Evolutionary conservation across 2,797 vertebrate species (phyloP).

Genomic region (Smutsia gigantea): DNA sequence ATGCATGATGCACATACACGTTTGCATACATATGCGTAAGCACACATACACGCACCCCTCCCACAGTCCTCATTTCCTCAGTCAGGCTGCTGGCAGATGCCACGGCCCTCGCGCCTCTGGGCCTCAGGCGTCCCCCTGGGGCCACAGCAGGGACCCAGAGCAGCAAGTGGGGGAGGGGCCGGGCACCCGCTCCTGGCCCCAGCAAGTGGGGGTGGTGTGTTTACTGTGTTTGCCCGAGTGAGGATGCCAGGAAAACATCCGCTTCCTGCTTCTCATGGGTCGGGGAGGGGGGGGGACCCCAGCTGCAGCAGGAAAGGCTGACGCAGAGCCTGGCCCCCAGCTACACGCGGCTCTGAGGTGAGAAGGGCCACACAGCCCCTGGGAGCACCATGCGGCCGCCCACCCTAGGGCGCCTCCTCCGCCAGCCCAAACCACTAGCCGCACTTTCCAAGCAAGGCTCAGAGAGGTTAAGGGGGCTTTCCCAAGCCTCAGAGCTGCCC

Average conservation of each 20-base stretch:
- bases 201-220: accelerated
- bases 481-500: neutral
- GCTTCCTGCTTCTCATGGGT: neutral
- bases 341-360: neutral
- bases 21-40: accelerated
- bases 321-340: neutral
- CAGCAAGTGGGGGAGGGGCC: accelerated
- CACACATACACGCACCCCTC: neutral
- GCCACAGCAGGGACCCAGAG: neutral
- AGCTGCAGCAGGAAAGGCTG: conserved; percentile 8
- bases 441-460: accelerated
- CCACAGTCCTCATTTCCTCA: neutral
- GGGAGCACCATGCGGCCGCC: accelerated
- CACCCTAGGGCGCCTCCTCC: accelerated
- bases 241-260: neutral
- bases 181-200: neutral
- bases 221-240: accelerated
- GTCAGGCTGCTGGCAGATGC: neutral
- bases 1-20: no score
- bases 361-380: neutral
- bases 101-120: accelerated
- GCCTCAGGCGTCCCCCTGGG: neutral
- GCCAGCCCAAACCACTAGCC: accelerated
- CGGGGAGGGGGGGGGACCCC: neutral
- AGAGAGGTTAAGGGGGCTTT: neutral